Percentiles rank a stretch among this genome's conserved stretches.
Conservation (phyloP, 2,113 vertebrate genomes). For the Chelonoidis abingdonii region DNA sequence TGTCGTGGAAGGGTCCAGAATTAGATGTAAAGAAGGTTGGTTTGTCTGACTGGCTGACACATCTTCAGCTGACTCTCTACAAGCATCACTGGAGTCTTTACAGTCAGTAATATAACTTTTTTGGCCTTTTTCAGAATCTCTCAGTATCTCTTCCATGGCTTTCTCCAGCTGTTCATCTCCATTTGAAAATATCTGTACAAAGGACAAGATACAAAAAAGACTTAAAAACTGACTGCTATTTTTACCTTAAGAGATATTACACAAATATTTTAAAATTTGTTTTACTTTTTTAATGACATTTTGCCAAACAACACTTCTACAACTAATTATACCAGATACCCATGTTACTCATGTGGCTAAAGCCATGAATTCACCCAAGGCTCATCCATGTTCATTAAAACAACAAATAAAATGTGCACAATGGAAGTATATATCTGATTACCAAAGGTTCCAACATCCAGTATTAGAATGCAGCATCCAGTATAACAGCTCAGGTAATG, state of each 20-base stretch:
- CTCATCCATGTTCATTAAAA: background rate
- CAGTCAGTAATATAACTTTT: background rate
- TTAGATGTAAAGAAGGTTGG: slow-evolving; percentile 76
- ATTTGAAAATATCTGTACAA: slow-evolving; percentile 88
- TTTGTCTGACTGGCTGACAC: slow-evolving; percentile 38
- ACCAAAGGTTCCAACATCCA: background rate
- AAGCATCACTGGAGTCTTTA: slow-evolving; percentile 25
- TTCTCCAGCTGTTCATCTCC: slow-evolving; percentile 93
- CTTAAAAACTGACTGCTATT: background rate
- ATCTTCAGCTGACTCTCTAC: slow-evolving; percentile 46
- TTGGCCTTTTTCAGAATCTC: slow-evolving; percentile 83
- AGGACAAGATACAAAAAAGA: background rate
- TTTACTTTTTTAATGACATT: background rate
- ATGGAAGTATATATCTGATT: background rate
- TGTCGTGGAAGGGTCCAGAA: slow-evolving; percentile 78
- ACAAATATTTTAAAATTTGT: background rate
- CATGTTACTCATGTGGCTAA: background rate
- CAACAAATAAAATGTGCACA: background rate
- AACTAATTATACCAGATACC: background rate
- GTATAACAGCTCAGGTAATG: background rate
- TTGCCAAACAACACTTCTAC: background rate
- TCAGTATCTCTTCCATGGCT: slow-evolving; percentile 93
- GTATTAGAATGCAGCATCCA: background rate
- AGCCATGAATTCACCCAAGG: background rate
- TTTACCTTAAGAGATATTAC: background rate